Evolutionary conservation across 53 echinoderm and acorn worm genomes (phyloP), one percentile per base, ranked within the genome.

Genomic region (Antedon mediterranea): DNA sequence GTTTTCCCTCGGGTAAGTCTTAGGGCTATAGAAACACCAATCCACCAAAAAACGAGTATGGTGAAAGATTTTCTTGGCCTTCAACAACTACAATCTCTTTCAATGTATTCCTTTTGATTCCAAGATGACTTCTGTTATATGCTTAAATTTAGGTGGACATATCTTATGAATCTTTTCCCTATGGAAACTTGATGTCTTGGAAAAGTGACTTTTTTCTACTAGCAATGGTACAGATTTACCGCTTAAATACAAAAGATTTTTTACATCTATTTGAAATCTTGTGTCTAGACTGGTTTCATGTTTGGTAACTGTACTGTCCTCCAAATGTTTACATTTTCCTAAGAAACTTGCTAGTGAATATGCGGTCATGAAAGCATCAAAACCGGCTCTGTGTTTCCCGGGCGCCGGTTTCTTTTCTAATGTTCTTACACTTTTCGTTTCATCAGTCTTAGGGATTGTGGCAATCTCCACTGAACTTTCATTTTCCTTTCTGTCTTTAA

Each of bases 361-460:
- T 0, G 92, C 98, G 0, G 98, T 98, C 98, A 98, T 98, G 43
- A 98, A 98, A 30, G 98, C 98, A 79, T 98, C 98, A 79, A 93
- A 92, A 0, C 98, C 98, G 3, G 98, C 98, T 31, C 98, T 74
- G 76, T 98, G 98, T 43, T 86, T 80, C 0, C 91, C 86, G 0
- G 79, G 77, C 71, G 81, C 75, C 44, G 77, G 74, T 7, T 41
- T 5, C 13, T 13, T 41, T 7, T 41, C 13, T 41, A 13, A 41
- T 41, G 20, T 72, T 74, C 30, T 32, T 4, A 30, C 30, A 20
- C 30, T 28, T 37, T 37, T 37, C 11, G 37, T 4, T 37, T 37
- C 37, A 6, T 37, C 37, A 37, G 4, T 57, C 23, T 41, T 41
- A 5, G 13, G 5, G 41, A 7, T 41, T 13, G 5, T 41, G 41